Conservation (phyloP, 2,113 vertebrate species). For the Tragulus kanchil region DNA sequence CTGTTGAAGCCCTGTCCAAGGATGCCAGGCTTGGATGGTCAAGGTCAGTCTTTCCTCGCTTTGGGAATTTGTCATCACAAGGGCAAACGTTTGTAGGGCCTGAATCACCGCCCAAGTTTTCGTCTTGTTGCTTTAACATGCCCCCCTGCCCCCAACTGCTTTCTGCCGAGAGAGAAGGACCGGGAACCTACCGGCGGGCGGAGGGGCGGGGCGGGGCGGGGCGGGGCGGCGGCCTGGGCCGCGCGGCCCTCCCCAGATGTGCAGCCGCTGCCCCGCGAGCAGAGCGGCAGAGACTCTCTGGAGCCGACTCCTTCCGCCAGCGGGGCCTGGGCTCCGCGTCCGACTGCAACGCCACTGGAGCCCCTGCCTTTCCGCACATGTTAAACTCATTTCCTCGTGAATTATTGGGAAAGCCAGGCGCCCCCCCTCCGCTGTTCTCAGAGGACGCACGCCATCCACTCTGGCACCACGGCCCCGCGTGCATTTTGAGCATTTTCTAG, state of each 20-base stretch:
- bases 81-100: conserved; percentile 69
- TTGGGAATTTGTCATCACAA: conserved; percentile 79
- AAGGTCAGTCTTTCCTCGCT: neutral
- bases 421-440: conserved; percentile 82
- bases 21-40: accelerated
- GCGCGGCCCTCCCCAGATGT: conserved; percentile 97
- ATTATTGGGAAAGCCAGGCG: conserved; percentile 88
- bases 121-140: neutral
- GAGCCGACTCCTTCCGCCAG: conserved; percentile 95
- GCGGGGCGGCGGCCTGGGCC: conserved; percentile 76
- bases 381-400: conserved; percentile 99
- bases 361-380: conserved; percentile 97
- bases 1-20: conserved; percentile 53
- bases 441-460: conserved; percentile 76
- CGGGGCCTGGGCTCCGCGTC: conserved; percentile 90
- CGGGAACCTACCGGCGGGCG: neutral
- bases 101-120: conserved; percentile 79
- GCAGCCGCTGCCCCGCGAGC: conserved; percentile 89
- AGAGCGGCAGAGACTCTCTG: conserved; percentile 96
- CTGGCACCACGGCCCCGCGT: conserved; percentile 56
- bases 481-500: conserved; percentile 47
- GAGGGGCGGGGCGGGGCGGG: neutral
- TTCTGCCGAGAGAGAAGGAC: neutral
- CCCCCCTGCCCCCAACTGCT: conserved; percentile 20
- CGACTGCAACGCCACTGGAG: conserved; percentile 90